Evolutionary conservation across 2,888 invertebrate genomes (phyloP), one percentile per base, ranked within the genome.

Genomic region (Phengaris alcon): DNA sequence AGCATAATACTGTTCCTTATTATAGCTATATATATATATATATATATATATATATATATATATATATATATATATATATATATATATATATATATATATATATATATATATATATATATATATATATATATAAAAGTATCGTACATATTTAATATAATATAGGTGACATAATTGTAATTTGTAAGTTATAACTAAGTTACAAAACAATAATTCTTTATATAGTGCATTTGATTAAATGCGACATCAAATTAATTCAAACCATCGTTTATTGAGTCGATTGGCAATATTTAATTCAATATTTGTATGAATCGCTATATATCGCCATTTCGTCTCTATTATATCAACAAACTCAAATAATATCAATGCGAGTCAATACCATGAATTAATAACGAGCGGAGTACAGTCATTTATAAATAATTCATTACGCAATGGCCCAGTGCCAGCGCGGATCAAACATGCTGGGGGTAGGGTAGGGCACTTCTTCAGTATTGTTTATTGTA

Each of bases 391-490:
- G 76, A 79, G 78, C 70, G 46, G 59, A 22, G 70, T 70, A 75
- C 75, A 76, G 76, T 77, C 76, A 80, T 78, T 77, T 78, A 79
- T 79, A 81, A 81, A 82, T 79, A 80, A 82, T 80, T 80, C 78
- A 80, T 80, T 79, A 79, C 57, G 64, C 70, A 77, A 78, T 89
- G 88, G 89, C 89, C 84, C 77, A 78, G 77, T 79, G 88, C 88
- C 90, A 89, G 82, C 83, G 80, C 85, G 83, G 81, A 82, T 82
- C 84, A 82, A 81, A 52, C 35, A 64, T 64, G 64, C 64, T 64
- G 57, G 51, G 46, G 10, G 75, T 55, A 48, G 69, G 46, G 48
- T 57, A 69, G 35, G 55, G n/a, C 8, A 69, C 69, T 46, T 64
- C 51, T 74, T 46, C 48, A 82, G 35, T 64, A 10, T 44, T 64